Evolutionary conservation across 2,797 vertebrate species (phyloP).

Genomic region (Chelon labrosus): DNA sequence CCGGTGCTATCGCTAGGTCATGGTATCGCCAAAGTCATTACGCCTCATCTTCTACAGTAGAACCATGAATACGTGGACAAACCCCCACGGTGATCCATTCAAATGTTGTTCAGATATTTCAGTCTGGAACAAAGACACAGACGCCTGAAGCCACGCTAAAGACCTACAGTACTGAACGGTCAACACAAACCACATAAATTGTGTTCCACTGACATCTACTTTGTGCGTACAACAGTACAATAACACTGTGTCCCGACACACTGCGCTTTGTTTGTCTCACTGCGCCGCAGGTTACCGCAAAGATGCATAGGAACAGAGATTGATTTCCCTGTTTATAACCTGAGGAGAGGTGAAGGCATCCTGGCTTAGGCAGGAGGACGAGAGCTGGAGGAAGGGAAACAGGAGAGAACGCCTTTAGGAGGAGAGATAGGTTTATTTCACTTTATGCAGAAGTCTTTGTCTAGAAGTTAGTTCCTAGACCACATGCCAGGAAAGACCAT

Average conservation of each 20-base stretch:
- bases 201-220: not conserved
- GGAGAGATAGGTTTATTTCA: constrained; percentile 14
- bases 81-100: not conserved
- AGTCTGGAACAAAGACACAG: constrained; percentile 2
- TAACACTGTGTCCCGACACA: constrained; percentile 23
- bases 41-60: not conserved
- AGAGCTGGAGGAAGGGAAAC: constrained; percentile 4
- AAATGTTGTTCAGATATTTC: not conserved
- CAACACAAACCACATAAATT: constrained; percentile 3
- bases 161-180: constrained; percentile 4
- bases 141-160: not conserved
- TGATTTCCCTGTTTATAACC: constrained; percentile 47
- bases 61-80: not conserved
- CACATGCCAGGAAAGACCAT: constrained; percentile 14
- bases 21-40: not conserved
- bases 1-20: not conserved
- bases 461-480: not conserved
- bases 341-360: constrained; percentile 24
- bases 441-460: constrained; percentile 6
- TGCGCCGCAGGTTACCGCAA: constrained; percentile 46
- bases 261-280: constrained; percentile 46
- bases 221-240: constrained; percentile 2
- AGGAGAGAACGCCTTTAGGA: not conserved
- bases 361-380: constrained; percentile 13
- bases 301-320: constrained; percentile 62